Conservation (phyloP, 2,888 invertebrate genomes). For the Xestia sexstrigata region DNA sequence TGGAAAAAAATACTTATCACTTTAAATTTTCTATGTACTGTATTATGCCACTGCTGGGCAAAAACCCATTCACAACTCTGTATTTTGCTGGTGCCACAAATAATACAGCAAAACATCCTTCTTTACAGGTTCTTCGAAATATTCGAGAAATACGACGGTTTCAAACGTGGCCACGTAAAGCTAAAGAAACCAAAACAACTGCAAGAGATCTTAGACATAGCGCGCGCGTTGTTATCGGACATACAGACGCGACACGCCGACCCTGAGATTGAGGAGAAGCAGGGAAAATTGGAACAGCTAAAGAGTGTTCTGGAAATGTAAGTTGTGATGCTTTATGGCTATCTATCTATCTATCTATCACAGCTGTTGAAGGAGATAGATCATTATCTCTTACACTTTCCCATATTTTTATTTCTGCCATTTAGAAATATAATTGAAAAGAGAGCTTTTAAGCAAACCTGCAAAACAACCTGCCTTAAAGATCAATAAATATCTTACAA, state of each 20-base stretch:
- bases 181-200: constrained; percentile 99
- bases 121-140: constrained; percentile 97
- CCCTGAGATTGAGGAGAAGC: constrained; percentile 98
- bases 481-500: neutral
- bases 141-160: constrained; percentile 99
- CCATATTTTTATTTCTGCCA: neutral
- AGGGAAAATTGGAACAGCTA: constrained; percentile 98
- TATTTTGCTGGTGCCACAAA: neutral
- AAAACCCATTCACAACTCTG: neutral
- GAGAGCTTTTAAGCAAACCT: neutral
- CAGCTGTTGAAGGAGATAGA: neutral
- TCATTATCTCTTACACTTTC: neutral
- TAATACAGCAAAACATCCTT: neutral
- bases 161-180: constrained; percentile 98
- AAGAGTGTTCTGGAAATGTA: constrained; percentile 99
- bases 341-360: neutral
- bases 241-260: constrained; percentile 97
- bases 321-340: constrained; percentile 72
- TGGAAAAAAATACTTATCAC: neutral
- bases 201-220: constrained; percentile 99
- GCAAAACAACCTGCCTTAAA: neutral
- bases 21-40: neutral
- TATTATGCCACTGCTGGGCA: neutral
- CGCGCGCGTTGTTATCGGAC: constrained; percentile 96
- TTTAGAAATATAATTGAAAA: neutral